Conservation (phyloP, 53 echinoderm and acorn worm genomes). For the Antedon mediterranea region DNA sequence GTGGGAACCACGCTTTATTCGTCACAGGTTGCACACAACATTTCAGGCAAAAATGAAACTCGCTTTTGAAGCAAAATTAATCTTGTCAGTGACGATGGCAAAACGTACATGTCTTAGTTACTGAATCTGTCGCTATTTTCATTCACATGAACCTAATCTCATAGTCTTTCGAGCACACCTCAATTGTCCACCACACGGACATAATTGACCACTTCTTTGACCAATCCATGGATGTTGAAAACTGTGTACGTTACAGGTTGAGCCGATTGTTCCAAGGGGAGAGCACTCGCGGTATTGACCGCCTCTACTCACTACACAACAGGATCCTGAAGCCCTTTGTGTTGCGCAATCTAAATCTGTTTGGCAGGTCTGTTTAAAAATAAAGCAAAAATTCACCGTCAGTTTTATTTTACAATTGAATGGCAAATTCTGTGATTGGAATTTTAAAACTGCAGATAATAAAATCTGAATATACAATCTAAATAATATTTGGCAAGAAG, state of each 20-base stretch:
- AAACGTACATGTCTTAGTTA: slow-evolving; percentile 1
- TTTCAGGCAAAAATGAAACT: not conserved
- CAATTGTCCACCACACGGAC: slow-evolving; percentile 30
- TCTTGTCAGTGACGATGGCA: not conserved
- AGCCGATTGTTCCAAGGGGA: slow-evolving; percentile 20
- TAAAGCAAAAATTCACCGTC: too few species aligned
- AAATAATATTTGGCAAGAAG: too few species aligned
- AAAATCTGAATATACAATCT: too few species aligned
- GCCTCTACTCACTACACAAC: slow-evolving; percentile 26
- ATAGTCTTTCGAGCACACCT: slow-evolving; percentile 4
- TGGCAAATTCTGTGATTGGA: too few species aligned
- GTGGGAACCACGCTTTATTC: too few species aligned
- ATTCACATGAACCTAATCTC: slow-evolving; percentile 17
- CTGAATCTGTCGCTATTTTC: too few species aligned
- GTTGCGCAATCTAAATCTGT: slow-evolving; percentile 43
- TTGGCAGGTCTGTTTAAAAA: slow-evolving; percentile 28
- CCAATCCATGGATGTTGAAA: slow-evolving; percentile 55
- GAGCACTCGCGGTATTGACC: slow-evolving; percentile 47
- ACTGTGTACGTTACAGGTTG: slow-evolving; percentile 40
- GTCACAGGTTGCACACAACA: slow-evolving; percentile 7
- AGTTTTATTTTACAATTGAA: too few species aligned
- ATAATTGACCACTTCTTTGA: slow-evolving; percentile 33
- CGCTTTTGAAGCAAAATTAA: slow-evolving; percentile 1
- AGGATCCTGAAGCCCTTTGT: slow-evolving; percentile 18
- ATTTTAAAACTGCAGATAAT: too few species aligned